Evolutionary conservation across 1,140 invertebrate species (phyloP).

Genomic region (Alviniconcha marisindica): DNA sequence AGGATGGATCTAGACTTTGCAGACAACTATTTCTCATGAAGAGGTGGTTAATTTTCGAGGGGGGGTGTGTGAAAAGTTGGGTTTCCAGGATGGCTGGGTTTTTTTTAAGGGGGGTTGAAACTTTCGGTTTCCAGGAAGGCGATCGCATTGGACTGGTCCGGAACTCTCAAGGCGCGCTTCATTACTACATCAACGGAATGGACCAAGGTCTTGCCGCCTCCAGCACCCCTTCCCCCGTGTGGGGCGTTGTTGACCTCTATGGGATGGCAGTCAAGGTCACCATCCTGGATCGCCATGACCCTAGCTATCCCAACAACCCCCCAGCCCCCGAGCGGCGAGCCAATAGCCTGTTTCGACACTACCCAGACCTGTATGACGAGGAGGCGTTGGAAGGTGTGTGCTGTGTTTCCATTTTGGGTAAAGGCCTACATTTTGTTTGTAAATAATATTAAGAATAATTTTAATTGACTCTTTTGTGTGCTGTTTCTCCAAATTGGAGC

Average conservation of each 20-base stretch:
- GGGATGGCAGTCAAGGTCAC: conserved; percentile 91
- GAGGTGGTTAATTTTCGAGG: not conserved
- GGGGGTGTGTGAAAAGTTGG: too few relatives aligned
- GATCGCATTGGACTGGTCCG: conserved; percentile 73
- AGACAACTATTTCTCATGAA: too few relatives aligned
- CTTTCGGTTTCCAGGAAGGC: conserved; percentile 62
- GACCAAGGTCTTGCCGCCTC: conserved; percentile 75
- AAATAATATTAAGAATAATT: not conserved
- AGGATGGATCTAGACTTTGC: too few relatives aligned
- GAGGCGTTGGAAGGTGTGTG: conserved; percentile 41
- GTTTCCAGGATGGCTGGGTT: not conserved
- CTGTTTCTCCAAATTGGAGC: too few relatives aligned
- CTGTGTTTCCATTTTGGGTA: too few relatives aligned
- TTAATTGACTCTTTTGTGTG: not conserved
- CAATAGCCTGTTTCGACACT: conserved; percentile 62
- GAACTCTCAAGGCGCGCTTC: conserved; percentile 69
- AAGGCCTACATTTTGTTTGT: not conserved
- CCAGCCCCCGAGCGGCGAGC: conserved; percentile 45
- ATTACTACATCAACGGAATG: conserved; percentile 75
- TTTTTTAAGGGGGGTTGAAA: not conserved
- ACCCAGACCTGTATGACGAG: conserved; percentile 63
- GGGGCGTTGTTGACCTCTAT: conserved; percentile 76
- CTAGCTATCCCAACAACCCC: conserved; percentile 56
- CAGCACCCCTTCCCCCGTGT: conserved; percentile 67
- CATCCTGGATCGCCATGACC: conserved; percentile 67